Conservation (phyloP, 2,797 vertebrate genomes). For the Enteromius treurensis region DNA sequence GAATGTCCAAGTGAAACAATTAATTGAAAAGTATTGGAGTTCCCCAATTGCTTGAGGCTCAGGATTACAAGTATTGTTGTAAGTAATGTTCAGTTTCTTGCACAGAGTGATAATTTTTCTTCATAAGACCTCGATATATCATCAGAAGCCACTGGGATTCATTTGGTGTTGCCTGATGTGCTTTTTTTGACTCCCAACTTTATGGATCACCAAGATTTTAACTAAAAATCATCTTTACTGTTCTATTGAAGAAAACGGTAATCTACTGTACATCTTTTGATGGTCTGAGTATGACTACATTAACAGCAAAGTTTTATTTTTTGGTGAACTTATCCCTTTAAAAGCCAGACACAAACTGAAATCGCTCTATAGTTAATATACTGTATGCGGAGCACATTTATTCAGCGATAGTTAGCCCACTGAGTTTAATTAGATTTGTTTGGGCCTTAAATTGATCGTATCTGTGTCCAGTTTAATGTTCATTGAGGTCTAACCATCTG, state of each 20-base stretch:
- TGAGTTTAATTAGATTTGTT: constrained; percentile 17
- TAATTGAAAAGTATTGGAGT: not conserved
- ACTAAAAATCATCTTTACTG: not conserved
- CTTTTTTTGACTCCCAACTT: not conserved
- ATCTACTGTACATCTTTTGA: not conserved
- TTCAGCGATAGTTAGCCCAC: constrained; percentile 17
- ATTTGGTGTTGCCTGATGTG: not conserved
- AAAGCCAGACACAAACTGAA: constrained; percentile 27
- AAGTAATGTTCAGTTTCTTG: not conserved
- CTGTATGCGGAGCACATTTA: not conserved
- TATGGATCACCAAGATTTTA: not conserved
- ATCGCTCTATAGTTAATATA: constrained; percentile 5
- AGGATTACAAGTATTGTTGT: not conserved
- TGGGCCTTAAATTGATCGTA: constrained; percentile 9
- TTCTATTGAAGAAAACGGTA: not conserved
- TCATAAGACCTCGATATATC: not conserved
- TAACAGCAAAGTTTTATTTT: not conserved
- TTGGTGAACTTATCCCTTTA: not conserved
- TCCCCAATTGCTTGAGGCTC: not conserved
- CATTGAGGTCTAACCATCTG: constrained; percentile 7
- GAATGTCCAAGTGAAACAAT: not conserved
- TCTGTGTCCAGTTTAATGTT: constrained; percentile 23
- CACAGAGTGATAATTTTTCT: not conserved
- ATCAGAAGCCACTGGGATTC: not conserved
- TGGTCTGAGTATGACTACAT: not conserved